A percentile compares a stretch with the other conserved stretches of the same genome.
Conservation (phyloP, 1,140 invertebrate species). For the Pectinophora gossypiella region DNA sequence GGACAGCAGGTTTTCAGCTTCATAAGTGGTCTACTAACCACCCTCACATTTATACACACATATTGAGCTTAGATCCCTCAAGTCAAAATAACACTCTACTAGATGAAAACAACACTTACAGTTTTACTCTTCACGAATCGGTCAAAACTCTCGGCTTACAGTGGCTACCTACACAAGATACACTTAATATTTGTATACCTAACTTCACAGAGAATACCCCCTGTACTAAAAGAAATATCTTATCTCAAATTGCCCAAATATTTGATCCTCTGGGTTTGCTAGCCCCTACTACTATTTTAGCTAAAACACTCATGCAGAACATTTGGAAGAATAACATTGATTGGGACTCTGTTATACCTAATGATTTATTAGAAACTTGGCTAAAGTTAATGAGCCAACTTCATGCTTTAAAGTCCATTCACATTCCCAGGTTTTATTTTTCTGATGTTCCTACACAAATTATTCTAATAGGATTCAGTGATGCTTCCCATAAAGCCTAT, state of each 20-base stretch:
- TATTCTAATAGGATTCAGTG: constrained; percentile 13
- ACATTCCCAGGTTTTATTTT: constrained; percentile 16
- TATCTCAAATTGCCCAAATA: constrained; percentile 38
- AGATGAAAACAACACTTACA: neutral
- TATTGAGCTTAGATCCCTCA: neutral
- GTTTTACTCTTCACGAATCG: no score
- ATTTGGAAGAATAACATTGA: constrained; percentile 38
- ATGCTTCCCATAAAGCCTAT: constrained; percentile 35
- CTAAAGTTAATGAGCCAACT: constrained; percentile 4
- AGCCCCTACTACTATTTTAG: constrained; percentile 35
- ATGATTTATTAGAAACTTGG: constrained; percentile 23
- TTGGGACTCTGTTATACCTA: constrained; percentile 47
- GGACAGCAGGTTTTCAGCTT: constrained; percentile 25
- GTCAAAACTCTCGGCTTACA: constrained; percentile 16
- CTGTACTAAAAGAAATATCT: constrained; percentile 33
- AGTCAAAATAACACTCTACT: neutral
- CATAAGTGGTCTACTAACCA: constrained; percentile 40
- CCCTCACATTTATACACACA: constrained; percentile 4
- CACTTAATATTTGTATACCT: constrained; percentile 5
- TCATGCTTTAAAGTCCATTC: constrained; percentile 8
- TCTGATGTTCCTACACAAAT: no score
- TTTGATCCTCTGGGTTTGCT: constrained; percentile 44
- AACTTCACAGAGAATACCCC: neutral
- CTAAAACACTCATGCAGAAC: constrained; percentile 52
- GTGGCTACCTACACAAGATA: constrained; percentile 9